These are phyloP conservation scores for Lypha dubia DNA, from an alignment of 2,888 invertebrate genomes.

Conservation along the genomic window DNA sequence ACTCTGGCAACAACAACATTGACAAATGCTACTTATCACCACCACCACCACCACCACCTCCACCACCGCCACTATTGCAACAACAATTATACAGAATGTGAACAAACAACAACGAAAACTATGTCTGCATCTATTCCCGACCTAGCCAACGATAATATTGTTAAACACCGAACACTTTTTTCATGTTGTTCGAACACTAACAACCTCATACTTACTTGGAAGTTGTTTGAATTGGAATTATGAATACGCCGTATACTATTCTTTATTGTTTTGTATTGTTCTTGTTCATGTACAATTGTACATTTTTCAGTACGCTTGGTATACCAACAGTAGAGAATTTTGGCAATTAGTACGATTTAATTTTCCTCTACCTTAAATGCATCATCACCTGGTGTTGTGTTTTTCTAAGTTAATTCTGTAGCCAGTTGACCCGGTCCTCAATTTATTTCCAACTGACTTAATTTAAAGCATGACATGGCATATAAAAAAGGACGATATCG, in stretches of 20 bases:
- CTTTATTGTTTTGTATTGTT: constrained; percentile 35
- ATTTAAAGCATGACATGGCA: too few species aligned
- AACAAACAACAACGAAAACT: constrained; percentile 11
- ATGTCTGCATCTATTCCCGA: constrained; percentile 77
- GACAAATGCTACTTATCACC: too few species aligned
- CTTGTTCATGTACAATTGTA: constrained; percentile 27
- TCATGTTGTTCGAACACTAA: neutral
- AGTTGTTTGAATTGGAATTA: constrained; percentile 24
- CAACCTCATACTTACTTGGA: constrained; percentile 33
- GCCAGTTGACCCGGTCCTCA: too few species aligned
- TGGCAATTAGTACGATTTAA: too few species aligned
- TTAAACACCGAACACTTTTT: constrained; percentile 64
- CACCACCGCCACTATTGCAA: neutral
- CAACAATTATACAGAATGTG: neutral
- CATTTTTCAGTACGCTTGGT: neutral
- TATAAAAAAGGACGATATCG: too few species aligned
- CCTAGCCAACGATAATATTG: constrained; percentile 81
- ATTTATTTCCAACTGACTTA: too few species aligned
- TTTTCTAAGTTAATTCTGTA: too few species aligned
- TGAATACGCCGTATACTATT: constrained; percentile 1
- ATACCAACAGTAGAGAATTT: too few species aligned
- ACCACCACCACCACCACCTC: too few species aligned
- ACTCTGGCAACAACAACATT: constrained; percentile 18
- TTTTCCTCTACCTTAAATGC: too few species aligned
- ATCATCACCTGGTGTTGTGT: too few species aligned